These are phyloP conservation scores for Mus caroli DNA, from an alignment of 2,797 vertebrate genomes.

Conservation along the genomic window DNA sequence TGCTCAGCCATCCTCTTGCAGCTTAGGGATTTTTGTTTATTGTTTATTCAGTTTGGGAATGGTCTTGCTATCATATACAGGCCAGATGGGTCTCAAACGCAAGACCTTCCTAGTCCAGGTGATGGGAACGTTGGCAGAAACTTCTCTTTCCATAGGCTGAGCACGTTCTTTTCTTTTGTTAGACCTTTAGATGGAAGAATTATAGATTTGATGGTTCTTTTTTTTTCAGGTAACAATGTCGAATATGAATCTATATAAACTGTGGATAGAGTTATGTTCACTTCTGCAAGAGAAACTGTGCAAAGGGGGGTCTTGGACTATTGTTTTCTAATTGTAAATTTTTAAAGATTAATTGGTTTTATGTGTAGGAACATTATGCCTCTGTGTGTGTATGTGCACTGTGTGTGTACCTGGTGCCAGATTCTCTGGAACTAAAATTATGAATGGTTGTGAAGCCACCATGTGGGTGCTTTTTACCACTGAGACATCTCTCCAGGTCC, in stretches of 20 bases:
- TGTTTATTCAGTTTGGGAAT: neutral
- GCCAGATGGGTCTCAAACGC: neutral
- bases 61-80: neutral
- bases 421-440: neutral
- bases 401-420: neutral
- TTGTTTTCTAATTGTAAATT: neutral
- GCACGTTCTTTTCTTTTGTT: neutral
- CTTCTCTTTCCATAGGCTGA: neutral
- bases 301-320: neutral
- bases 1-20: neutral
- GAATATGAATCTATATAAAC: slow-evolving; percentile 1
- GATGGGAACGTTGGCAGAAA: neutral
- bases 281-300: neutral
- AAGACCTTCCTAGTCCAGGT: neutral
- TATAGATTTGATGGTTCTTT: neutral
- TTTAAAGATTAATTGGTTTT: neutral
- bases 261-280: neutral
- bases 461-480: neutral
- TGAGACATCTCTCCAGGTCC: neutral
- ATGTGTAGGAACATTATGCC: neutral
- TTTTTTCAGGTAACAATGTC: slow-evolving; percentile 38
- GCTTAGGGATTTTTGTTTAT: neutral
- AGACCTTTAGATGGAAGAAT: slow-evolving; percentile 35
- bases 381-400: neutral
- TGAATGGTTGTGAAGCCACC: too few species aligned